Conservation (phyloP, 2,113 vertebrate species). For the Chitala chitala region DNA sequence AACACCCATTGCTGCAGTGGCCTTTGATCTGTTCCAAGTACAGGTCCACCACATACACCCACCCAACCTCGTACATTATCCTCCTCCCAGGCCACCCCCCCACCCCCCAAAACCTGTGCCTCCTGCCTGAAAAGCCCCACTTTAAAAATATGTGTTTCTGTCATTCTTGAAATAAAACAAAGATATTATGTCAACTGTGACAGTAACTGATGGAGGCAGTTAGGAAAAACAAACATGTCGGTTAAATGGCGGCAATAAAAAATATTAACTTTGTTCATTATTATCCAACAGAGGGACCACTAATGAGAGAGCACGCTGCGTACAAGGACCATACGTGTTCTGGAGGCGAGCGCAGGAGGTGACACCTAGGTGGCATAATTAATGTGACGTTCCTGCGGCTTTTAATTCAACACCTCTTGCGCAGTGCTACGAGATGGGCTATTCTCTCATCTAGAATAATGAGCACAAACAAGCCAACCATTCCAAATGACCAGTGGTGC, state of each 20-base stretch:
- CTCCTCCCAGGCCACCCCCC: background rate
- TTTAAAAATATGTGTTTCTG: background rate
- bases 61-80: background rate
- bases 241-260: background rate
- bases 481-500: conserved; percentile 33
- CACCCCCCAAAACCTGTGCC: conserved; percentile 7
- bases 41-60: conserved; percentile 4
- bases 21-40: conserved; percentile 57
- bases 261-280: background rate
- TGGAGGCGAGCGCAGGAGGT: background rate
- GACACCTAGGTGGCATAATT: conserved; percentile 38
- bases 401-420: conserved; percentile 33
- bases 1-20: conserved; percentile 45
- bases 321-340: conserved; percentile 19
- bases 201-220: background rate
- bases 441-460: conserved; percentile 34
- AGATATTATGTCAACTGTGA: background rate
- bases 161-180: background rate
- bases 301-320: background rate
- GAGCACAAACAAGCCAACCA: conserved; percentile 36
- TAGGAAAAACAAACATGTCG: background rate
- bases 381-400: conserved; percentile 35
- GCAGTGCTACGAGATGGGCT: conserved; percentile 28
- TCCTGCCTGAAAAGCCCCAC: background rate
- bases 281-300: conserved; percentile 7